Evolutionary conservation across 2,113 vertebrate genomes (phyloP).

Genomic region (Peromyscus maniculatus): DNA sequence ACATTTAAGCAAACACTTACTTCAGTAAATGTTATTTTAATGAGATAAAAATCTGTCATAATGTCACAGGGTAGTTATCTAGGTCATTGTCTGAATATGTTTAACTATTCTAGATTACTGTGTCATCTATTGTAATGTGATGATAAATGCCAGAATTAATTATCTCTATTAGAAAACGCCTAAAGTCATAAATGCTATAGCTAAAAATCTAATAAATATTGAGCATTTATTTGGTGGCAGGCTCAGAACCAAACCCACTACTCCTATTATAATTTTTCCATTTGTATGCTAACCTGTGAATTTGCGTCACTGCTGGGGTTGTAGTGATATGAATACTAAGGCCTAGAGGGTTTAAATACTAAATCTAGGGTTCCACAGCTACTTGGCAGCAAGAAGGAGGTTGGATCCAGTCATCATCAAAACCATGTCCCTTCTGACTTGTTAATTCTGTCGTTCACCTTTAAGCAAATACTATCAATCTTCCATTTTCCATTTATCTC

Average conservation of each 20-base stretch:
- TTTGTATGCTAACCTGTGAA: not conserved
- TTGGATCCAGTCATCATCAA: not conserved
- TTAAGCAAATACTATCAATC: constrained; percentile 22
- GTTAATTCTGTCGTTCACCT: not conserved
- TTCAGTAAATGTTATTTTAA: not conserved
- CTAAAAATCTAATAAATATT: not conserved
- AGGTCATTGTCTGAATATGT: not conserved
- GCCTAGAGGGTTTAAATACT: not conserved
- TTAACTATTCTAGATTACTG: not conserved
- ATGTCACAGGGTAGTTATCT: not conserved
- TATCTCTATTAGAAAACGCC: not conserved
- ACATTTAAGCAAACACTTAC: not conserved
- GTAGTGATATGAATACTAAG: not conserved
- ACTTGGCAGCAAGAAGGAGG: not conserved
- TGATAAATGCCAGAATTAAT: not conserved
- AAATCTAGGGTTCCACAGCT: not conserved
- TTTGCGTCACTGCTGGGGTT: not conserved
- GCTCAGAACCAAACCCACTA: not conserved
- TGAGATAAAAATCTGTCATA: not conserved
- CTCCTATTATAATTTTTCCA: not conserved
- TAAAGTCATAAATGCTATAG: not conserved
- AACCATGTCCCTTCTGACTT: not conserved
- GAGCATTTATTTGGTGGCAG: not conserved
- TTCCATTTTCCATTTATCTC: not conserved
- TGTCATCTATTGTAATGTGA: not conserved